Evolutionary conservation across 2,888 invertebrate genomes (phyloP).

Genomic region (Dichetophora obliterata): DNA sequence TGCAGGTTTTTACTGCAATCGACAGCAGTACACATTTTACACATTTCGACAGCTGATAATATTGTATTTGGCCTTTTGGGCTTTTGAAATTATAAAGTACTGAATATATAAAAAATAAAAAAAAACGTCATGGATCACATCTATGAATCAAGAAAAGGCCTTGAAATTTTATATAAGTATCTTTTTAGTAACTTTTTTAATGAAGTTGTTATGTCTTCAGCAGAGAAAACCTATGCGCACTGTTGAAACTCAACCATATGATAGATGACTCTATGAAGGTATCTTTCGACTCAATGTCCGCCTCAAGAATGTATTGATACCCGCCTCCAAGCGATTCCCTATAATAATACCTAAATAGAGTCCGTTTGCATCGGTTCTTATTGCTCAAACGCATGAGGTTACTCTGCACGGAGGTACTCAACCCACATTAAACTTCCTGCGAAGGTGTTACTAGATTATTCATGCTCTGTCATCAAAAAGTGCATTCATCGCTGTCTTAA

Average conservation of each 20-base stretch:
- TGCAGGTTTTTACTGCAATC: too few relatives aligned
- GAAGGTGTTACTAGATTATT: slow-evolving; percentile 29
- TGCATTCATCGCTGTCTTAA: slow-evolving; percentile 18
- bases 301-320: slow-evolving; percentile 15
- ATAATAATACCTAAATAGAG: slow-evolving; percentile 16
- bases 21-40: too few relatives aligned
- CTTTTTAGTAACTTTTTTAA: slow-evolving; percentile 29
- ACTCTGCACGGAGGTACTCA: slow-evolving; percentile 29
- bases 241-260: slow-evolving; percentile 20
- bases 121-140: neutral
- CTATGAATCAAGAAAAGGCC: slow-evolving; percentile 19
- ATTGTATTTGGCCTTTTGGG: too few relatives aligned
- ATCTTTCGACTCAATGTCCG: slow-evolving; percentile 26
- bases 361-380: neutral
- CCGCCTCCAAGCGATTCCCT: slow-evolving; percentile 9
- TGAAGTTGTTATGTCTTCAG: slow-evolving; percentile 7
- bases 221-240: slow-evolving; percentile 6
- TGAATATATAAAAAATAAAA: too few relatives aligned
- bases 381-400: slow-evolving; percentile 20
- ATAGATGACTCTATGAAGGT: slow-evolving; percentile 7
- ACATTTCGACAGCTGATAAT: too few relatives aligned
- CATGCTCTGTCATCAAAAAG: slow-evolving; percentile 20
- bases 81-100: too few relatives aligned
- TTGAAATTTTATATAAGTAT: slow-evolving; percentile 26
- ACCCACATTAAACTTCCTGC: slow-evolving; percentile 28